Base-by-base conservation (phyloP, 2,113 vertebrate genomes). In the Atlantisia rogersi region DNA sequence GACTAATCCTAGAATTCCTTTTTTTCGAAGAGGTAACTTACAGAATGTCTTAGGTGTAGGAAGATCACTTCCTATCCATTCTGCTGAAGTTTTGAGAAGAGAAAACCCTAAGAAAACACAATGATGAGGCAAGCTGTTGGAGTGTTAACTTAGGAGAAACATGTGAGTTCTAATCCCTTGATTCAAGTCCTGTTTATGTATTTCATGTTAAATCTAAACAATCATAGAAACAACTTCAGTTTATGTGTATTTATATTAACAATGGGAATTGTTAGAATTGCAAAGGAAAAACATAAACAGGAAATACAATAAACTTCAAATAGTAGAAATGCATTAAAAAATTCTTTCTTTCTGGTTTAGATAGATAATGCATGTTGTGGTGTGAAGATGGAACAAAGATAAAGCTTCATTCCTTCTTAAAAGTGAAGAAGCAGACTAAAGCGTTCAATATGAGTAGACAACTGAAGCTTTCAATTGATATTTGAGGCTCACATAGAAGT, bases 181-280 rank as follows among this genome's bases (percentile, higher is more conserved):
- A 80, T 77, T 94, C 88, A 92, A 73, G 31, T 69, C 50, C 59
- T 92, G 63, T 37, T 63, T 59, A 82, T n/a, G 9, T 69, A 90
- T 82, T 93, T 88, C 55, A 60, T 60, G 7, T 48, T 60, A 82
- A 89, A 96, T 56, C 22, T 82, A 77, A 88, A 63, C 75, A 82
- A 46, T 7, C 40, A 63, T 4, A 82, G 55, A 80, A 97, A 97
- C 88, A 97, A 88, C 76, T 97, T 97, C 95, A 94, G 48, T 79
- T 94, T 97, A 86, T 83, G 80, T 93, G 89, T 96, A 94, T 96
- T 96, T 96, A 94, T 88, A 96, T 96, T 95, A 95, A 97, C 86
- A 96, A 93, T 96, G 95, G 37, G 59, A 96, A 97, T 95, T 95
- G 92, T 96, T 97, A 97, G 77, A 97, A 94, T 81, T 95, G 50